A percentile compares a stretch with the other conserved stretches of the same genome.
phyloP scores from a whole-genome alignment of 2,113 vertebrate species.

The Zapus hudsonius region DNA sequence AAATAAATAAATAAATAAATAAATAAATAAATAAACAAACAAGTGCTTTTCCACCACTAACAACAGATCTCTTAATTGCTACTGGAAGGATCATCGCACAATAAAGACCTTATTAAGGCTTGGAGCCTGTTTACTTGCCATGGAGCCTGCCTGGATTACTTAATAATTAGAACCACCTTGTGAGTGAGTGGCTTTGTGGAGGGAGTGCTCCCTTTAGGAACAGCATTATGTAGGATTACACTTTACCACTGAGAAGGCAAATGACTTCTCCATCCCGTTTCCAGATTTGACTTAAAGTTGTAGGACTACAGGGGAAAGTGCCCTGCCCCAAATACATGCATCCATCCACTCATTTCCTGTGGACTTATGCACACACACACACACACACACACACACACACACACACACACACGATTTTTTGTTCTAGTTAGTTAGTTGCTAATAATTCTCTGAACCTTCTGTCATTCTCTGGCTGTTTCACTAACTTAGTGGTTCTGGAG shows the following conservation, averaged over 20 bases:
- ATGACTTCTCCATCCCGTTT: slow-evolving; percentile 34
- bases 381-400: too few relatives aligned
- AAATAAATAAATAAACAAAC: background rate
- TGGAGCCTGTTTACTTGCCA: slow-evolving; percentile 62
- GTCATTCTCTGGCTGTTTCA: background rate
- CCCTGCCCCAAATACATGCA: too few relatives aligned
- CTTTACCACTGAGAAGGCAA: slow-evolving; percentile 37
- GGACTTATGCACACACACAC: background rate
- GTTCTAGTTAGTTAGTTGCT: background rate
- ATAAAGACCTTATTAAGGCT: slow-evolving; percentile 70
- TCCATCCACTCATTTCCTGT: too few relatives aligned
- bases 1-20: background rate
- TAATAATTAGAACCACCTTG: slow-evolving; percentile 73
- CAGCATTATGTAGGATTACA: slow-evolving; percentile 52
- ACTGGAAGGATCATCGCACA: slow-evolving; percentile 58
- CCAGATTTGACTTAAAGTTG: background rate
- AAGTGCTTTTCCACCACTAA: slow-evolving; percentile 40
- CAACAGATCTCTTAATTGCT: slow-evolving; percentile 63
- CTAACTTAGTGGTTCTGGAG: background rate
- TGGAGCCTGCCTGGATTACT: slow-evolving; percentile 76
- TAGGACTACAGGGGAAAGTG: background rate
- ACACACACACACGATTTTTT: background rate
- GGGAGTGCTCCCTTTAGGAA: slow-evolving; percentile 22
- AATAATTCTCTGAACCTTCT: background rate
- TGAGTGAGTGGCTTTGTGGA: slow-evolving; percentile 43